These are phyloP conservation scores for Lates calcarifer DNA, from an alignment of 2,113 vertebrate genomes.

Conservation along the genomic window DNA sequence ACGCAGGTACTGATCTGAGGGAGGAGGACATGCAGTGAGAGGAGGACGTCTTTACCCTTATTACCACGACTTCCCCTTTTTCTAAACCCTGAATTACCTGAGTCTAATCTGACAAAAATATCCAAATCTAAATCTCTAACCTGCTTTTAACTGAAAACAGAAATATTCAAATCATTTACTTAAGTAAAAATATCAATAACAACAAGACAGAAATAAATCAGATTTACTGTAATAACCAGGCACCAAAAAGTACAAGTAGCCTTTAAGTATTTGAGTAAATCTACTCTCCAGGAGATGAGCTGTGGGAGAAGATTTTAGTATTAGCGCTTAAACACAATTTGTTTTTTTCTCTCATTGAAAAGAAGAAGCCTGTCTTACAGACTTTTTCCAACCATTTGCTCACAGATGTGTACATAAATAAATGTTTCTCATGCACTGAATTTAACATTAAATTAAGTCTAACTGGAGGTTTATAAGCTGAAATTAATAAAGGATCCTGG, in stretches of 20 bases:
- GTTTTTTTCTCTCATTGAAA: not conserved
- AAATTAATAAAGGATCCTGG: too few species aligned
- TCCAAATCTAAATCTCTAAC: not conserved
- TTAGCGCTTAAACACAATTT: too few species aligned
- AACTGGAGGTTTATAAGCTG: too few species aligned
- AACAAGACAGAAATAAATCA: too few species aligned
- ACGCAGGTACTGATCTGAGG: conserved; percentile 85
- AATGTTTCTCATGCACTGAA: not conserved
- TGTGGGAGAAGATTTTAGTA: not conserved
- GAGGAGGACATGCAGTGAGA: not conserved
- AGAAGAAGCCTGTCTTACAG: not conserved
- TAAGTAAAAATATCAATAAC: too few species aligned
- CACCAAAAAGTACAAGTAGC: too few species aligned
- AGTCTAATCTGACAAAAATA: not conserved
- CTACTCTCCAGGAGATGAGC: too few species aligned
- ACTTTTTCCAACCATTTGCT: not conserved
- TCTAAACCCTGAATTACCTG: not conserved
- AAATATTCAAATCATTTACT: too few species aligned
- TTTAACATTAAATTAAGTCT: too few species aligned
- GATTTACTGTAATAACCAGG: too few species aligned
- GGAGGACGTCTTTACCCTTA: conserved; percentile 1
- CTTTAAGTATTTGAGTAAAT: too few species aligned
- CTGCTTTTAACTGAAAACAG: not conserved
- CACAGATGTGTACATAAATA: not conserved
- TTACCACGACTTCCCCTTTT: not conserved